phyloP scores from a whole-genome alignment of 1,140 invertebrate species.

The Drosophila subobscura region DNA sequence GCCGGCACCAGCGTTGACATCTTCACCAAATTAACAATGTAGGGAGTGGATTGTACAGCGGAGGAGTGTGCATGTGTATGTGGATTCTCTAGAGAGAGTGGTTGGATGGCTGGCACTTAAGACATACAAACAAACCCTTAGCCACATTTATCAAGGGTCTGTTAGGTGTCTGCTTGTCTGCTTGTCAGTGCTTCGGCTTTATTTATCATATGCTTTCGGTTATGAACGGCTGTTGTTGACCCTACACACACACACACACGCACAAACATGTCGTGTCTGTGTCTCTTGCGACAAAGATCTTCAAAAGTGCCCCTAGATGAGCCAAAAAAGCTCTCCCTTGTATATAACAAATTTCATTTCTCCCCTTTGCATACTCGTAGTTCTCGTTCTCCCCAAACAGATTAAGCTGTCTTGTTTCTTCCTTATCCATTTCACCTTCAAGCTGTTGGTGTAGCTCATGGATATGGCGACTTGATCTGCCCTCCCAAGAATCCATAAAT shows the following conservation, averaged over 20 bases:
- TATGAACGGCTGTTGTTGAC: slow-evolving; percentile 40
- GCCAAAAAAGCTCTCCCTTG: too few species aligned
- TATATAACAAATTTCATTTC: neutral
- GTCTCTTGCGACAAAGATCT: neutral
- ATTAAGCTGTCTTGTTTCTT: neutral
- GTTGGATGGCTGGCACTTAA: slow-evolving; percentile 40
- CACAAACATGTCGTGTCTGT: too few species aligned
- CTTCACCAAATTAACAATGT: slow-evolving; percentile 69
- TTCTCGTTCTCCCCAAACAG: neutral
- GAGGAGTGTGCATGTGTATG: neutral
- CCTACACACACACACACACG: slow-evolving; percentile 4
- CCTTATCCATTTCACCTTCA: slow-evolving; percentile 3
- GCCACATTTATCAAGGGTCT: slow-evolving; percentile 40
- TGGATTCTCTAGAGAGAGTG: slow-evolving; percentile 4
- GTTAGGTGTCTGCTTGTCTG: slow-evolving; percentile 48
- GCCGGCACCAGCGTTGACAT: slow-evolving; percentile 36
- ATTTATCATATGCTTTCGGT: slow-evolving; percentile 68
- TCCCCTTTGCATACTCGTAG: neutral
- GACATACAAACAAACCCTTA: slow-evolving; percentile 27
- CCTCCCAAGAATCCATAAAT: slow-evolving; percentile 37
- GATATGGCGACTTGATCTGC: slow-evolving; percentile 30
- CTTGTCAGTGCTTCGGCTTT: slow-evolving; percentile 28
- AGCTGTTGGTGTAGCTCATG: slow-evolving; percentile 18
- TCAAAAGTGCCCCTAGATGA: neutral
- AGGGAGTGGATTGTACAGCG: slow-evolving; percentile 17